phyloP scores from a whole-genome alignment of 2,888 invertebrate species.

The Thereva nobilitata region DNA sequence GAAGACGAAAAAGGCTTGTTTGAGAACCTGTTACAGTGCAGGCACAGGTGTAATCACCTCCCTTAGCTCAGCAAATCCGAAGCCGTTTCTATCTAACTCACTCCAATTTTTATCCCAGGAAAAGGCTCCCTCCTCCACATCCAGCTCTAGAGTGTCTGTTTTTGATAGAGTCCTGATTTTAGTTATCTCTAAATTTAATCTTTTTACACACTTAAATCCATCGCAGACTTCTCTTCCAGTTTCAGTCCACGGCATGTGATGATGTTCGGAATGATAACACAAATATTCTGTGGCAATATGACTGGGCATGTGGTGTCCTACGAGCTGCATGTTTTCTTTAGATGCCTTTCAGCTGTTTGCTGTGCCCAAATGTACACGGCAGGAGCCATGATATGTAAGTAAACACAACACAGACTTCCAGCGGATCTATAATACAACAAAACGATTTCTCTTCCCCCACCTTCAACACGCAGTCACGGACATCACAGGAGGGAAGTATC shows the following conservation, averaged over 20 bases:
- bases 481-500: slow-evolving; percentile 57
- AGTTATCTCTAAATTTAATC: no score
- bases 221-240: slow-evolving; percentile 44
- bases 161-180: no score
- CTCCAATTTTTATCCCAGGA: no score
- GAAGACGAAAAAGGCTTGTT: no score
- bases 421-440: not conserved
- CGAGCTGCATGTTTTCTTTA: slow-evolving; percentile 58
- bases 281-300: slow-evolving; percentile 58
- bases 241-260: slow-evolving; percentile 58
- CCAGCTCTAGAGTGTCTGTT: no score
- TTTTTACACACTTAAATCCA: no score
- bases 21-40: no score
- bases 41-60: no score
- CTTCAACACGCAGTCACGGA: slow-evolving; percentile 53
- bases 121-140: no score
- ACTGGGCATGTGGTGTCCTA: slow-evolving; percentile 58
- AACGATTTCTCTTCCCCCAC: slow-evolving; percentile 2
- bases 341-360: slow-evolving; percentile 58
- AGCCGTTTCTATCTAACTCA: no score
- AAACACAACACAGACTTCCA: not conserved
- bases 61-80: no score
- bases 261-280: slow-evolving; percentile 59
- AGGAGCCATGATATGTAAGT: slow-evolving; percentile 59
- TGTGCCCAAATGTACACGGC: slow-evolving; percentile 60